Evolutionary conservation across 1,140 invertebrate species (phyloP).

Genomic region (Radopholus similis): DNA sequence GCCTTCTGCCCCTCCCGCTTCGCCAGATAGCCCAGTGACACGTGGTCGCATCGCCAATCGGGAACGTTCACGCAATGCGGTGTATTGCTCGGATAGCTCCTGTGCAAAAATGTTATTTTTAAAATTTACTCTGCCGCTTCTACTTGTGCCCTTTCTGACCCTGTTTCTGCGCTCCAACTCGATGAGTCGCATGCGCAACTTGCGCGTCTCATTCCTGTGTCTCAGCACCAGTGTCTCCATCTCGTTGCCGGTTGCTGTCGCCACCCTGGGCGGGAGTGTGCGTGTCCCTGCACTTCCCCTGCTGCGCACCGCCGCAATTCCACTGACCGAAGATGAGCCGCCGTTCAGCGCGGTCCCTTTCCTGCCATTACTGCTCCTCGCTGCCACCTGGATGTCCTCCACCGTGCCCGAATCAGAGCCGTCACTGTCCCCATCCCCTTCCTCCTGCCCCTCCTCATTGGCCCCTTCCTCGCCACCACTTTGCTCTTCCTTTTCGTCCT

Average conservation of each 20-base stretch:
- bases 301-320: constrained; percentile 17
- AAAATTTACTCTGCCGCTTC: neutral
- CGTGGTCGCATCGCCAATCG: constrained; percentile 6
- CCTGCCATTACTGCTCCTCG: neutral
- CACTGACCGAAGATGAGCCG: neutral
- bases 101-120: neutral
- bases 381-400: constrained; percentile 35
- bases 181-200: constrained; percentile 19
- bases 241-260: neutral
- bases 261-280: neutral
- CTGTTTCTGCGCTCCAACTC: constrained; percentile 25
- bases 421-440: neutral
- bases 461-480: neutral
- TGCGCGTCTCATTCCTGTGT: constrained; percentile 32
- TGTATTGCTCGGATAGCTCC: constrained; percentile 24
- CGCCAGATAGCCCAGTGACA: constrained; percentile 1
- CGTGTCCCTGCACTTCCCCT: neutral
- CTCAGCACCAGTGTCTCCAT: constrained; percentile 18
- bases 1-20: neutral
- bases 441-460: neutral
- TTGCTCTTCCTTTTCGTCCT: constrained; percentile 10
- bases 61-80: constrained; percentile 18
- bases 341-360: neutral
- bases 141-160: constrained; percentile 12
- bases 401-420: constrained; percentile 33